Evolutionary conservation across 2,797 vertebrate species (phyloP).

Genomic region (Neoniphon sammara): DNA sequence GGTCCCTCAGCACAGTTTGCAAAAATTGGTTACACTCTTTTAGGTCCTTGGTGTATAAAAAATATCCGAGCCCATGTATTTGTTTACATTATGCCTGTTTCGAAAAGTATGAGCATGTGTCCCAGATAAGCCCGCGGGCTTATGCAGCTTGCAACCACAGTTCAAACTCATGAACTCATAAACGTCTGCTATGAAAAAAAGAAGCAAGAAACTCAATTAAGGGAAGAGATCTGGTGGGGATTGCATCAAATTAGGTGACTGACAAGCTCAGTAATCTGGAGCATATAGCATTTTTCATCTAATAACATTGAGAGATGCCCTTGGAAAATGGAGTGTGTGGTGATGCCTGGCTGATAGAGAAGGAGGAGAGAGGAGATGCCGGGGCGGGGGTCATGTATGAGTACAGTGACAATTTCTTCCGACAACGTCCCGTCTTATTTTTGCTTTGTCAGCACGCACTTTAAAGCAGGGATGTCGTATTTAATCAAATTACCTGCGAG

Average conservation of each 20-base stretch:
- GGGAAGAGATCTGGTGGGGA: conserved; percentile 66
- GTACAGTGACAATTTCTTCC: conserved; percentile 77
- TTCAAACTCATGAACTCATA: conserved; percentile 64
- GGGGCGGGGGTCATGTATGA: conserved; percentile 69
- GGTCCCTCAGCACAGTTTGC: conserved; percentile 50
- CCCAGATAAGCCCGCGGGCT: conserved; percentile 59
- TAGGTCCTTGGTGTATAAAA: conserved; percentile 47
- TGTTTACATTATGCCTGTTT: conserved; percentile 61
- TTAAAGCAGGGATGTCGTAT: conserved; percentile 80
- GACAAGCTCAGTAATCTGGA: conserved; percentile 72
- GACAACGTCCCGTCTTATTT: conserved; percentile 75
- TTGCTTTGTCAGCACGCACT: conserved; percentile 80
- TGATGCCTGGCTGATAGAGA: conserved; percentile 56
- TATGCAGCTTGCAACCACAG: conserved; percentile 29
- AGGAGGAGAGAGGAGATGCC: conserved; percentile 35
- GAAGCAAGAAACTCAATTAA: conserved; percentile 72
- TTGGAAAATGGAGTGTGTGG: conserved; percentile 68
- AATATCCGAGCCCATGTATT: conserved; percentile 55
- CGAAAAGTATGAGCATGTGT: conserved; percentile 52
- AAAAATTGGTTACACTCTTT: conserved; percentile 59
- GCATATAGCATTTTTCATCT: conserved; percentile 65
- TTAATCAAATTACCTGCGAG: conserved; percentile 85
- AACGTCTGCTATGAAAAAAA: conserved; percentile 63
- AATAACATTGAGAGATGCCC: conserved; percentile 70
- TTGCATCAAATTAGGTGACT: conserved; percentile 76